Evolutionary conservation across 2,113 vertebrate species (phyloP).

Genomic region (Rhinogobius similis): DNA sequence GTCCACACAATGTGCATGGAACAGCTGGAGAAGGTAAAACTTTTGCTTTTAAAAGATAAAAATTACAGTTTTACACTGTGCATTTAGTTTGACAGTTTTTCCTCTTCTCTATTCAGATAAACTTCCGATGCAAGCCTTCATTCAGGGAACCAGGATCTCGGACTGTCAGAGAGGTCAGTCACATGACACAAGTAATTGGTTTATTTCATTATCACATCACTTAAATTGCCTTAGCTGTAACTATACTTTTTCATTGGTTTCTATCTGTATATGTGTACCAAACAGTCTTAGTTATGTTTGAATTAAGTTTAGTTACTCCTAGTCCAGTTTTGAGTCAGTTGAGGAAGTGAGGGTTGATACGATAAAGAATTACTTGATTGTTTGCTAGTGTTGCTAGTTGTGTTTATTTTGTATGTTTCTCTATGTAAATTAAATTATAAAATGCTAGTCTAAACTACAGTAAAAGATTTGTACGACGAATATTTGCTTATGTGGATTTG

Average conservation of each 20-base stretch:
- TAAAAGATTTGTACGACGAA: background rate
- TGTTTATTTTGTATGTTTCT: background rate
- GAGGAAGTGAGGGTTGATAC: background rate
- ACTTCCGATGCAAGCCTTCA: conserved; percentile 96
- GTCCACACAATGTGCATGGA: conserved; percentile 92
- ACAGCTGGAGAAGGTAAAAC: conserved; percentile 90
- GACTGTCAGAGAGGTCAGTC: conserved; percentile 87
- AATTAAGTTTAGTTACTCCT: background rate
- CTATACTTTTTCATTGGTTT: background rate
- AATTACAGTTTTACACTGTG: background rate
- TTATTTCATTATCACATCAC: background rate
- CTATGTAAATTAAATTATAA: background rate
- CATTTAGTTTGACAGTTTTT: background rate
- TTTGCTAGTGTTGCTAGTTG: background rate
- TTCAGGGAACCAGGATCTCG: conserved; percentile 93
- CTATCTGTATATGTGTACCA: no score
- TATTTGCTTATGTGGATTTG: background rate
- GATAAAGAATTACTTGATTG: no score
- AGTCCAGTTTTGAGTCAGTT: background rate
- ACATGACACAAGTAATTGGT: background rate
- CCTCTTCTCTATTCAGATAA: conserved; percentile 81
- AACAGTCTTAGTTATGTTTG: background rate
- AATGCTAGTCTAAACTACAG: background rate
- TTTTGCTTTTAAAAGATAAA: background rate
- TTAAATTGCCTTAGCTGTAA: background rate